Evolutionary conservation across 1,140 invertebrate genomes (phyloP), one percentile per base, ranked within the genome.

Genomic region (Probaryconus sp.): DNA sequence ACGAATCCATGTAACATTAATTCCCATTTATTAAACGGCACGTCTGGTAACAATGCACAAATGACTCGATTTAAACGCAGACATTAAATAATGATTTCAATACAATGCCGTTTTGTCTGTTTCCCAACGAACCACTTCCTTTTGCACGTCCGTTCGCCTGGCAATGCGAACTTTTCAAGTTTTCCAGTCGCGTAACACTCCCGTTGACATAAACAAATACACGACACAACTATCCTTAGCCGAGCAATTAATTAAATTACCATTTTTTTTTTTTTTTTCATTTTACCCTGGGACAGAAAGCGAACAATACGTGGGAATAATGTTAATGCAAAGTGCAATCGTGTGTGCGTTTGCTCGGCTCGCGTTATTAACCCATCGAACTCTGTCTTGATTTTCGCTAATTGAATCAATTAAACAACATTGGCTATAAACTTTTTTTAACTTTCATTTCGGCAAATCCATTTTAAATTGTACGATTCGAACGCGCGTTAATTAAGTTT

Each of bases 281-380:
- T 40, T 7, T 26, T 56, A 21, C 35, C 10, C 13, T 7, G 40
- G 55, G 33, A 51, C 24, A 40, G 10, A 24, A 30, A 7, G 43
- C 26, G 64, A 18, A 38, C 50, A 31, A 71, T 50, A 70, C 67
- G 56, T 71, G 50, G 58, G 58, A 71, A 71, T 50, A 63, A 71
- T 56, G 58, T 56, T 56, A 71, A 71, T 50, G 43, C 30, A 48
- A 50, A 45, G 37, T 58, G 64, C 31, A 58, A 58, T n/a, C n/a
- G n/a, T n/a, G n/a, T n/a, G n/a, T n/a, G n/a, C n/a, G n/a, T n/a
- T n/a, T n/a, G 37, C 35, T 68, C 43, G 26, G 43, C 33, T 56
- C 43, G 31, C 37, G 47, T 30, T 31, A 37, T 67, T 67, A 56
- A 56, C 31, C 63, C 16, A 31, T 47, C 63, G 35, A 67, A 40